A percentile compares a stretch with the other conserved stretches of the same genome.
Evolutionary conservation across 2,113 vertebrate genomes (phyloP).

Genomic region (Taurulus bubalis): DNA sequence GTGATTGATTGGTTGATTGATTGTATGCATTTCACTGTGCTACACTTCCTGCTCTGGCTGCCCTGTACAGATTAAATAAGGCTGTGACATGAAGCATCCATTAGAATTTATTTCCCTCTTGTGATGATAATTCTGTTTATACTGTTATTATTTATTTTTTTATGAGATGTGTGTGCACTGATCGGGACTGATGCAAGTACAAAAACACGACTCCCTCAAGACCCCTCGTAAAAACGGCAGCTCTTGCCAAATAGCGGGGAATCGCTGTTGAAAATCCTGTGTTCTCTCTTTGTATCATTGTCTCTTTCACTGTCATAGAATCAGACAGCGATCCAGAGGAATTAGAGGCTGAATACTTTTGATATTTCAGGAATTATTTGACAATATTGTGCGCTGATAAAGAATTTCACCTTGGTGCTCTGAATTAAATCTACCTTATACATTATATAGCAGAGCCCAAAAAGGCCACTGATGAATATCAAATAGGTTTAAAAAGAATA

Average conservation of each 20-base stretch:
- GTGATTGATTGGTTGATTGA: slow-evolving; percentile 3
- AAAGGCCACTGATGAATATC: not conserved
- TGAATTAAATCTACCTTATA: not conserved
- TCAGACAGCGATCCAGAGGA: not conserved
- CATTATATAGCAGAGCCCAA: not conserved
- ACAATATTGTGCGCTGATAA: not conserved
- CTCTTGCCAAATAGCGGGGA: slow-evolving; percentile 5
- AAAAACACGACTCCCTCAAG: slow-evolving; percentile 31
- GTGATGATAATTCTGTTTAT: slow-evolving; percentile 42
- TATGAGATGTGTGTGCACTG: slow-evolving; percentile 29
- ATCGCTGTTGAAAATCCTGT: not conserved
- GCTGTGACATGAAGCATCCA: slow-evolving; percentile 45
- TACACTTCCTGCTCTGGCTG: slow-evolving; percentile 5
- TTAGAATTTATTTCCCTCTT: slow-evolving; percentile 29
- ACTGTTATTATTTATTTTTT: slow-evolving; percentile 48
- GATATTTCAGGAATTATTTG: slow-evolving; percentile 24
- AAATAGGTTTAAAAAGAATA: not conserved
- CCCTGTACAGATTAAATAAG: slow-evolving; percentile 15
- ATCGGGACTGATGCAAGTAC: slow-evolving; percentile 22
- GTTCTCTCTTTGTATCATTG: not conserved
- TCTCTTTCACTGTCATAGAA: not conserved
- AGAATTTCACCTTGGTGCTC: not conserved
- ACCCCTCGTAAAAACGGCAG: slow-evolving; percentile 39
- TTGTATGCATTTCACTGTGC: slow-evolving; percentile 2
- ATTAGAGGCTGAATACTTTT: not conserved